phyloP scores from a whole-genome alignment of 2,888 invertebrate species.

The Aproaerema taeniolella region DNA sequence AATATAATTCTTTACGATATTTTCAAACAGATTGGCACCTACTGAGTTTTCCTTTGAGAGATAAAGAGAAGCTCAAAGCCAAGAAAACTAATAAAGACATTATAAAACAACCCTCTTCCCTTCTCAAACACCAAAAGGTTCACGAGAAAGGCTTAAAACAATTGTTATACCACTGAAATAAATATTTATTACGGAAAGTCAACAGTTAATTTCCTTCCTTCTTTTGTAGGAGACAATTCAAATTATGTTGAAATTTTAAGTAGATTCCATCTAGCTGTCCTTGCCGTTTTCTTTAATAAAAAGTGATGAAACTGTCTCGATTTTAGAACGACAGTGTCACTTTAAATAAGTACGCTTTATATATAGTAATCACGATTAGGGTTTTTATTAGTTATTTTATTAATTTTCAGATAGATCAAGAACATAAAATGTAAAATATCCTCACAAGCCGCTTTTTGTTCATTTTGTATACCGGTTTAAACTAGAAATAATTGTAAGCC shows the following conservation, averaged over 20 bases:
- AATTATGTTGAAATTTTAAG: constrained; percentile 25
- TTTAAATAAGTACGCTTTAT: not conserved
- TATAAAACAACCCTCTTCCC: constrained; percentile 23
- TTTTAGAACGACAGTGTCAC: no score
- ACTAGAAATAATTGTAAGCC: no score
- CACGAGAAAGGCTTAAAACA: constrained; percentile 33
- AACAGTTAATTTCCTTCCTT: constrained; percentile 33
- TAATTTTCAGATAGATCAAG: no score
- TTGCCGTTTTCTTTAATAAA: not conserved
- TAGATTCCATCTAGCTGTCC: constrained; percentile 19
- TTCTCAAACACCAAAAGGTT: constrained; percentile 34
- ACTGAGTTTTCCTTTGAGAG: no score
- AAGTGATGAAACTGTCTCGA: no score
- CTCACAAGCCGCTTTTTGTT: no score
- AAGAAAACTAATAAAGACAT: constrained; percentile 25
- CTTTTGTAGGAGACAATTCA: constrained; percentile 28
- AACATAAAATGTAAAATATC: not conserved
- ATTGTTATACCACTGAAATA: constrained; percentile 36
- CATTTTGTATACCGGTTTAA: no score
- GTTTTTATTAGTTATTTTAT: no score
- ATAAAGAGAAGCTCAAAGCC: no score
- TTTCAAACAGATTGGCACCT: no score
- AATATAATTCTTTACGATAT: no score
- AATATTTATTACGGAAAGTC: constrained; percentile 42
- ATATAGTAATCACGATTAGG: no score